phyloP scores from a whole-genome alignment of 1,140 invertebrate species.

The Stegodyphus dumicola region DNA sequence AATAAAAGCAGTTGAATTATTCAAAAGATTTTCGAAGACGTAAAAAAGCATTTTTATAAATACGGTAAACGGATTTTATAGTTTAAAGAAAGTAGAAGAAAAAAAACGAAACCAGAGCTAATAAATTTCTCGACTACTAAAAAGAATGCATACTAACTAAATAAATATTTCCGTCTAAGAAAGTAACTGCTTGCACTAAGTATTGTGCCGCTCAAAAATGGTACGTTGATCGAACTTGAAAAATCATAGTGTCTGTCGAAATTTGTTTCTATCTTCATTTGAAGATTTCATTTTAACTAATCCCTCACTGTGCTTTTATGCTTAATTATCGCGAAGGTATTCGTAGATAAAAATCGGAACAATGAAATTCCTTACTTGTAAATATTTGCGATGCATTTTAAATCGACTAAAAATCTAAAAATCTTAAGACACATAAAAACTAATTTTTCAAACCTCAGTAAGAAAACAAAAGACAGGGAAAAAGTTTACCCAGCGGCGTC shows the following conservation, averaged over 20 bases:
- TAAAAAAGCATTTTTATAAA: too few species aligned
- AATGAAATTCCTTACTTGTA: conserved; percentile 35
- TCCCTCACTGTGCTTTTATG: conserved; percentile 34
- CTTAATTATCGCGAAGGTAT: conserved; percentile 43
- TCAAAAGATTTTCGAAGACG: too few species aligned
- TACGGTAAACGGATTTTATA: too few species aligned
- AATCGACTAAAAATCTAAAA: conserved; percentile 32
- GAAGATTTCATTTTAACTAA: conserved; percentile 50
- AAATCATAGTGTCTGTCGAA: not conserved
- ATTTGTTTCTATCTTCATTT: conserved; percentile 2
- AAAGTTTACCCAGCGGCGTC: not conserved
- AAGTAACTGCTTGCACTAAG: not conserved
- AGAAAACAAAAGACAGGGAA: not conserved
- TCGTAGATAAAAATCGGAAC: conserved; percentile 36
- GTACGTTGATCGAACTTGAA: not conserved
- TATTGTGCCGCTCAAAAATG: not conserved
- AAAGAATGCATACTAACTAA: not conserved
- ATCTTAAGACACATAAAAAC: conserved; percentile 11
- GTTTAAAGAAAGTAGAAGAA: not conserved
- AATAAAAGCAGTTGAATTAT: too few species aligned
- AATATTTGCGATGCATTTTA: conserved; percentile 50
- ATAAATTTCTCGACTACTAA: not conserved
- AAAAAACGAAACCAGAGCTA: not conserved
- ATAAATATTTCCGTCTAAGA: not conserved
- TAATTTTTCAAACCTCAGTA: not conserved